Conservation (phyloP, 2,113 vertebrate species). For the Acanthochromis polyacanthus region DNA sequence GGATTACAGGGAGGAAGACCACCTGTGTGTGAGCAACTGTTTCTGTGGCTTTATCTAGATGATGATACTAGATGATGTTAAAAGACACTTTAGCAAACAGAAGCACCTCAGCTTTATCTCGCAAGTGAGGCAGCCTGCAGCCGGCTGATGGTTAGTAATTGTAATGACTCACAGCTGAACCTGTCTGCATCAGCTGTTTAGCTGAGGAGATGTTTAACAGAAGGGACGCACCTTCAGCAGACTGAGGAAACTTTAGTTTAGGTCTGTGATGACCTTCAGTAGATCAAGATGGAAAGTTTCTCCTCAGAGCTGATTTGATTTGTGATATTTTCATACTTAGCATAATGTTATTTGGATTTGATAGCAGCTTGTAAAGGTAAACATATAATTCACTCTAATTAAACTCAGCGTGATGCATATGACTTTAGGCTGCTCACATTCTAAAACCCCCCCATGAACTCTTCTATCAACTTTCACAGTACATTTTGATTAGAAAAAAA, state of each 20-base stretch:
- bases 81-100: conserved; percentile 12
- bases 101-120: conserved; percentile 29
- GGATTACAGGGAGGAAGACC: conserved; percentile 23
- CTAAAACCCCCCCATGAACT: too few relatives aligned
- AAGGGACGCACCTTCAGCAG: background rate
- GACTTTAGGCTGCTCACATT: too few relatives aligned
- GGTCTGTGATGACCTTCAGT: background rate
- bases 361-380: background rate
- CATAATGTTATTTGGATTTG: too few relatives aligned
- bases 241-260: background rate
- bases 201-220: background rate
- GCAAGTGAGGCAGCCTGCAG: conserved; percentile 16
- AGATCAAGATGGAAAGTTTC: background rate
- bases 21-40: conserved; percentile 5
- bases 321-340: too few relatives aligned
- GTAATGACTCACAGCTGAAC: conserved; percentile 26
- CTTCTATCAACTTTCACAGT: too few relatives aligned
- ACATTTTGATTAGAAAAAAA: too few relatives aligned
- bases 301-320: background rate
- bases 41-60: conserved; percentile 35
- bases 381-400: background rate
- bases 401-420: too few relatives aligned
- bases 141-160: conserved; percentile 11
- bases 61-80: conserved; percentile 14
- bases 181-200: conserved; percentile 16